A percentile compares a stretch with the other conserved stretches of the same genome.
Evolutionary conservation across 2,113 vertebrate species (phyloP).

Genomic region (Hippocampus comes): DNA sequence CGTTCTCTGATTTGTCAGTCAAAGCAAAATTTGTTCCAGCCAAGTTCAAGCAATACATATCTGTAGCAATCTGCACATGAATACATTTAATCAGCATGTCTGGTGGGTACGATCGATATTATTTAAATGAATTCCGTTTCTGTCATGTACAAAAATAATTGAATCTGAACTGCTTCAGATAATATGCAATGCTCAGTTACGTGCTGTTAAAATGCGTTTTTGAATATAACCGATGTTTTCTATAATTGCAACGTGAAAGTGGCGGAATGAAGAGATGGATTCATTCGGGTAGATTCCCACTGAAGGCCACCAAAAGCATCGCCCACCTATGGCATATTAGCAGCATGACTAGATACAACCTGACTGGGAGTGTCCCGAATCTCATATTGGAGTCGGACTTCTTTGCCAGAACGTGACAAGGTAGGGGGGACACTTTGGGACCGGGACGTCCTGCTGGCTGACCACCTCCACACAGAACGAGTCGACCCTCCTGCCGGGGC

Average conservation of each 20-base stretch:
- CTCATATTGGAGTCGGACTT: slow-evolving; percentile 28
- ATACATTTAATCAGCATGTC: neutral
- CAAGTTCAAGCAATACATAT: neutral
- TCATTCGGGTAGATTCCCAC: neutral
- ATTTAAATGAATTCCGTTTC: neutral
- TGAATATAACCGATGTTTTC: neutral
- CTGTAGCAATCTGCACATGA: no score
- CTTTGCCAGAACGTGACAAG: slow-evolving; percentile 67
- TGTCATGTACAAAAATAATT: neutral
- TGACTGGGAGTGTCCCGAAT: slow-evolving; percentile 32
- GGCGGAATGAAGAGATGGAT: neutral
- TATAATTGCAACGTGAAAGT: neutral
- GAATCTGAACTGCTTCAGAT: neutral
- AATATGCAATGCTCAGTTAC: neutral
- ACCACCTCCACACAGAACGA: slow-evolving; percentile 60
- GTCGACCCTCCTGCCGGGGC: neutral
- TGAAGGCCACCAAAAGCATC: neutral
- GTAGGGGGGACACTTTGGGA: slow-evolving; percentile 62
- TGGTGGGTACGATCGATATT: neutral
- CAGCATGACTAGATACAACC: neutral
- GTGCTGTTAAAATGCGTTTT: neutral
- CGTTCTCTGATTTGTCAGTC: no score
- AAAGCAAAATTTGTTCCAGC: neutral
- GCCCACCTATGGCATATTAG: neutral
- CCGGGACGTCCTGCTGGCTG: neutral